phyloP scores from a whole-genome alignment of 2,888 invertebrate species.

The Calameuta pallipes region DNA sequence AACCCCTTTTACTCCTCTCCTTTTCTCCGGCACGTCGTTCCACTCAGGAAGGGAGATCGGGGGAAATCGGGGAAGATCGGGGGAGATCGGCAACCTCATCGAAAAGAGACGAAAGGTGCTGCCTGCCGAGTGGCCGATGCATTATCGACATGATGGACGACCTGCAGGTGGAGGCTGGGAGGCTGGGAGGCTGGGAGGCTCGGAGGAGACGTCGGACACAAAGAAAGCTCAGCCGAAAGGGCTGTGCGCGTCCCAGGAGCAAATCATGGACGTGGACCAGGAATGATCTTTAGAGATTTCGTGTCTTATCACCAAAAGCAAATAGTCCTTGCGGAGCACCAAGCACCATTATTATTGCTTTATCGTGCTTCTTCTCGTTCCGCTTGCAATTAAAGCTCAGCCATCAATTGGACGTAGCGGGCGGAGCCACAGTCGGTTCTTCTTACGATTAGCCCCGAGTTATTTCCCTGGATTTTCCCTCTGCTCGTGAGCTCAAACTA shows the following conservation, averaged over 20 bases:
- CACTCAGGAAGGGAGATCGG: too few relatives aligned
- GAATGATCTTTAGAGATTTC: too few relatives aligned
- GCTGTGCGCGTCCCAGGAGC: too few relatives aligned
- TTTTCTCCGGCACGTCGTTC: too few relatives aligned
- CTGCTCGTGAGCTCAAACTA: slow-evolving; percentile 42
- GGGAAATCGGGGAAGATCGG: too few relatives aligned
- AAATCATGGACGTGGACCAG: too few relatives aligned
- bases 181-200: background rate
- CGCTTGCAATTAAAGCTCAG: too few relatives aligned
- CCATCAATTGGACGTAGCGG: background rate
- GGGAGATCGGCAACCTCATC: slow-evolving; percentile 24
- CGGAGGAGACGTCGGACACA: background rate
- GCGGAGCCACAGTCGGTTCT: slow-evolving; percentile 27
- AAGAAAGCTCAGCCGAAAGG: background rate
- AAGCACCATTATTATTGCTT: too few relatives aligned
- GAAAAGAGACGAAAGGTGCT: slow-evolving; percentile 28
- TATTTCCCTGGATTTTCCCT: background rate
- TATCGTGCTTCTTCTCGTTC: too few relatives aligned
- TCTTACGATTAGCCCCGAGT: slow-evolving; percentile 23
- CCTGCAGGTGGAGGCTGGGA: slow-evolving; percentile 39
- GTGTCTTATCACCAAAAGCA: background rate
- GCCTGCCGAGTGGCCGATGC: slow-evolving; percentile 41
- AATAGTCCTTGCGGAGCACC: background rate
- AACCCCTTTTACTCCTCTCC: too few relatives aligned
- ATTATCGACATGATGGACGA: slow-evolving; percentile 57